Percentiles rank a stretch among this genome's conserved stretches.
Evolutionary conservation across 2,113 vertebrate genomes (phyloP).

Genomic region (Diphyllodes magnificus): DNA sequence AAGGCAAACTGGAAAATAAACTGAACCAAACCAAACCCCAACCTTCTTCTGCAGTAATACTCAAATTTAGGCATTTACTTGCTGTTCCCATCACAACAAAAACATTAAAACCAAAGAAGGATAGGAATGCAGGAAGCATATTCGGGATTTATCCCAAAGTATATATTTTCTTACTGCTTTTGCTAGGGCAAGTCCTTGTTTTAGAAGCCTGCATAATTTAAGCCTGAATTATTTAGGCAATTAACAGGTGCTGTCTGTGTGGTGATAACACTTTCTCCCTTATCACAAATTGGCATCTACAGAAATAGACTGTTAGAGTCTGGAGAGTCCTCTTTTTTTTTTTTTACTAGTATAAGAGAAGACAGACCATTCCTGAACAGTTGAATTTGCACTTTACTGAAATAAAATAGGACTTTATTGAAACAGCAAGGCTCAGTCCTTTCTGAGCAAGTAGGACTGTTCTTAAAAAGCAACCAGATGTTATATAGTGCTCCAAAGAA

Average conservation of each 20-base stretch:
- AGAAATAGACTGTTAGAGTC: background rate
- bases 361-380: background rate
- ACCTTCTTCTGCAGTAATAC: background rate
- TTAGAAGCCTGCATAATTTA: background rate
- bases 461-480: background rate
- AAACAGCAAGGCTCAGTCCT: background rate
- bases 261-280: background rate
- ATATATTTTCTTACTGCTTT: background rate
- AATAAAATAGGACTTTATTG: background rate
- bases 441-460: background rate
- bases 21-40: background rate
- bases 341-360: background rate
- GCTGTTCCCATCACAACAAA: background rate
- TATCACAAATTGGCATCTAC: background rate
- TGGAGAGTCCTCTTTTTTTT: background rate
- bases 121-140: background rate
- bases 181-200: background rate
- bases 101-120: background rate
- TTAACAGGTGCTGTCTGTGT: constrained; percentile 10
- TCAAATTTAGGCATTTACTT: background rate
- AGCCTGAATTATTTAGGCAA: constrained; percentile 8
- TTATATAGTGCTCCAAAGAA: background rate
- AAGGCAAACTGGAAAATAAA: background rate
- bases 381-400: background rate
- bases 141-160: background rate